phyloP scores from a whole-genome alignment of 2,113 vertebrate species.

The Heterotis niloticus region DNA sequence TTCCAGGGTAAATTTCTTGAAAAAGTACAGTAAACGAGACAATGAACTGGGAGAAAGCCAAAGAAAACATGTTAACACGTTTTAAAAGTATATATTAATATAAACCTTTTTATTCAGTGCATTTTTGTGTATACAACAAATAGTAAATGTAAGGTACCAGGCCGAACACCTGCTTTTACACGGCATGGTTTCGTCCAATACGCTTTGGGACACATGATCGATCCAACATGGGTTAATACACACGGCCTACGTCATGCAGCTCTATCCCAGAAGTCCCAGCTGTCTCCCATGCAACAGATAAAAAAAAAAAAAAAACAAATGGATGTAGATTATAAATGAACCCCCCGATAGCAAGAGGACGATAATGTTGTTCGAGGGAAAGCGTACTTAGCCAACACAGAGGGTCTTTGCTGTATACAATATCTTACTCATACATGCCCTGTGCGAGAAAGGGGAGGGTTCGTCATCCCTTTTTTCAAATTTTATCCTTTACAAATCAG shows the following conservation, averaged over 20 bases:
- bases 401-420: conserved; percentile 62
- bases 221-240: conserved; percentile 74
- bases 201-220: conserved; percentile 72
- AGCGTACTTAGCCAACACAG: conserved; percentile 45
- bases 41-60: conserved; percentile 19
- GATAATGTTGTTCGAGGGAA: conserved; percentile 65
- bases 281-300: conserved; percentile 85
- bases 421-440: conserved; percentile 58
- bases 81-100: conserved; percentile 59
- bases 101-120: conserved; percentile 81
- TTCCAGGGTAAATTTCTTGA: neutral
- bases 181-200: conserved; percentile 52
- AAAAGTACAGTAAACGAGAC: neutral
- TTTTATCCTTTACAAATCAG: conserved; percentile 61
- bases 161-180: conserved; percentile 63
- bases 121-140: conserved; percentile 80
- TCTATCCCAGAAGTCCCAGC: conserved; percentile 74
- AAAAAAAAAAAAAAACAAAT: conserved; percentile 71
- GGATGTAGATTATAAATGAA: conserved; percentile 64
- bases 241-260: conserved; percentile 83
- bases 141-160: conserved; percentile 73
- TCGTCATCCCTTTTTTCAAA: conserved; percentile 13
- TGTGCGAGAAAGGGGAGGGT: conserved; percentile 59
- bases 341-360: conserved; percentile 62
- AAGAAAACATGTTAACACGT: conserved; percentile 40